A percentile compares a stretch with the other conserved stretches of the same genome.
These are phyloP conservation scores for Hippocampus abdominalis DNA, from an alignment of 2,113 vertebrate genomes.

Conservation along the genomic window DNA sequence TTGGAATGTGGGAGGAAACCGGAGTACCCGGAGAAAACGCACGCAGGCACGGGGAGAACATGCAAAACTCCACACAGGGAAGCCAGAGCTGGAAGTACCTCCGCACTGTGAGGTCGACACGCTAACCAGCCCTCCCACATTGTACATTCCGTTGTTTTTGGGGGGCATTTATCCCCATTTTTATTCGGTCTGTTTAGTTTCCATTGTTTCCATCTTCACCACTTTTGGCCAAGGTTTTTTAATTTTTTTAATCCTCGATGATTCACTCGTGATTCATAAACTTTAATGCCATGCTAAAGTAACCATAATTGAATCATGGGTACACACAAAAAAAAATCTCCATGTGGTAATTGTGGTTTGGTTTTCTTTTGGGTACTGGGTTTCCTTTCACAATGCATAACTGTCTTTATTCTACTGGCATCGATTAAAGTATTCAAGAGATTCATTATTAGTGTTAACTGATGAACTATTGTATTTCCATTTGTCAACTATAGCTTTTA, in stretches of 20 bases:
- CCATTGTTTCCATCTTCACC: too few relatives aligned
- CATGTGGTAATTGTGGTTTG: constrained; percentile 20
- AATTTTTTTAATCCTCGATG: neutral
- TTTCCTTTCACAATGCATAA: neutral
- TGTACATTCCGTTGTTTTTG: too few relatives aligned
- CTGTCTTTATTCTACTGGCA: neutral
- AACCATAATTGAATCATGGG: neutral
- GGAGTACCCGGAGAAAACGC: too few relatives aligned
- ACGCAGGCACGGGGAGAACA: too few relatives aligned
- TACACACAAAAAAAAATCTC: neutral
- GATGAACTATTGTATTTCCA: neutral
- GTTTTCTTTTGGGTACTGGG: constrained; percentile 12
- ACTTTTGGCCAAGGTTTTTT: too few relatives aligned
- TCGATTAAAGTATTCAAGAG: neutral
- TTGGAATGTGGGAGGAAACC: too few relatives aligned
- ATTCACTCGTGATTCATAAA: neutral
- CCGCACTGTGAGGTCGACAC: too few relatives aligned
- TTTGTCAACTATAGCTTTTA: neutral
- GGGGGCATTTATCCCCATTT: too few relatives aligned
- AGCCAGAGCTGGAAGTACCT: too few relatives aligned
- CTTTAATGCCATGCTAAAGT: neutral
- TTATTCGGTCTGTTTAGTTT: too few relatives aligned
- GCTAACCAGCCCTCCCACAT: too few relatives aligned
- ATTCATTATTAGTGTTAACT: neutral
- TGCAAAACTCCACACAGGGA: too few relatives aligned